Percentiles rank a stretch among this genome's conserved stretches.
phyloP scores from a whole-genome alignment of 2,797 vertebrate genomes.

The Lophotriccus pileatus region DNA sequence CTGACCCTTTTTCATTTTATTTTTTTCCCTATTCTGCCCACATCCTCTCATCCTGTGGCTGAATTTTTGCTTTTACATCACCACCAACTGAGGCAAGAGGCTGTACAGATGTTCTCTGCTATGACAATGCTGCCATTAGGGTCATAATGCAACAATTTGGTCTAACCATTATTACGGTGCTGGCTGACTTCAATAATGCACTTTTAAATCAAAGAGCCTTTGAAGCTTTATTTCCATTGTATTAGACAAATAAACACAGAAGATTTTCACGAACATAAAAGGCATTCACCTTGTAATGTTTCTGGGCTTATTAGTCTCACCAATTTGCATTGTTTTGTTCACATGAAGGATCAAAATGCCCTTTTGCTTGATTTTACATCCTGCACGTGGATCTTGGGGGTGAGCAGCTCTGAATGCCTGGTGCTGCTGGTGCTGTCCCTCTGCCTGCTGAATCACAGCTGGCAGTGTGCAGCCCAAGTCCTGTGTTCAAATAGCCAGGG shows the following conservation, averaged over 20 bases:
- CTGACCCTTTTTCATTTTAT: neutral
- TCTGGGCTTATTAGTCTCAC: conserved; percentile 52
- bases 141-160: conserved; percentile 43
- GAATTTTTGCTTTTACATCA: neutral
- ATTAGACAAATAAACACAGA: conserved; percentile 52
- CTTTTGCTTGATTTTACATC: conserved; percentile 42
- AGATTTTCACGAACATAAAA: conserved; percentile 41
- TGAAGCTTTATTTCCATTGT: conserved; percentile 51
- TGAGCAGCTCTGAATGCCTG: neutral
- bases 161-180: conserved; percentile 25
- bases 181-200: conserved; percentile 5
- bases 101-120: neutral
- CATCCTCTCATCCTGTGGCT: neutral
- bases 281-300: conserved; percentile 50
- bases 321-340: conserved; percentile 64
- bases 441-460: conserved; percentile 17
- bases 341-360: conserved; percentile 65
- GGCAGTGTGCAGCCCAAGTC: neutral
- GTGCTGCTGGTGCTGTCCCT: neutral
- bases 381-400: neutral
- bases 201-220: conserved; percentile 60
- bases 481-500: neutral
- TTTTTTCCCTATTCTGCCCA: neutral
- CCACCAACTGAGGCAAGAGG: neutral
- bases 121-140: neutral